Percentiles rank a stretch among this genome's conserved stretches.
Evolutionary conservation across 2,888 invertebrate species (phyloP).

Genomic region (Andrena trimmerana): DNA sequence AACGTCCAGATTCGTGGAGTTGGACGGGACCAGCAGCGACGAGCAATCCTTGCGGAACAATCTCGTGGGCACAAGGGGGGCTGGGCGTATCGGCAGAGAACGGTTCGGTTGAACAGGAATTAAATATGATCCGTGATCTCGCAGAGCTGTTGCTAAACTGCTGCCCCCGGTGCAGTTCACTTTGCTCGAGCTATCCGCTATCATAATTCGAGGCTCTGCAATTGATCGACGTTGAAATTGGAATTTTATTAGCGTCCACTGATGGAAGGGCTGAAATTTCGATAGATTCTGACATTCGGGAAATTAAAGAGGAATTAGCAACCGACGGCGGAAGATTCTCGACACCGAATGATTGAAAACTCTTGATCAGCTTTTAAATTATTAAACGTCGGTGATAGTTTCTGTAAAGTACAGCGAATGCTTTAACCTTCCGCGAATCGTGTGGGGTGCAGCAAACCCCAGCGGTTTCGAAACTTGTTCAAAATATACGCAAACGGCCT

Average conservation of each 20-base stretch:
- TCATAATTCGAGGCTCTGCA: constrained; percentile 64
- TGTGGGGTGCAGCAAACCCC: too few relatives aligned
- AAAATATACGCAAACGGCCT: too few relatives aligned
- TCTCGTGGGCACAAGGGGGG: constrained; percentile 73
- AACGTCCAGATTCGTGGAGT: constrained; percentile 14
- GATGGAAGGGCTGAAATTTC: background rate
- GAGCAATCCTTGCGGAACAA: constrained; percentile 45
- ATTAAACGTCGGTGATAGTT: too few relatives aligned
- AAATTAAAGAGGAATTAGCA: too few relatives aligned
- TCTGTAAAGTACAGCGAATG: too few relatives aligned
- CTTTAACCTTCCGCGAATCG: too few relatives aligned
- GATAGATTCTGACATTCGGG: background rate
- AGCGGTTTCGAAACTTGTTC: too few relatives aligned
- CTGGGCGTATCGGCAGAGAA: constrained; percentile 79
- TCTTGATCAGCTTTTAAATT: too few relatives aligned
- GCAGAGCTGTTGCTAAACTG: constrained; percentile 74
- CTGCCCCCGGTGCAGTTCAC: constrained; percentile 37
- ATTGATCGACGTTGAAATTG: background rate
- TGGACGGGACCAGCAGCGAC: constrained; percentile 36
- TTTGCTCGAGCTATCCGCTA: constrained; percentile 68
- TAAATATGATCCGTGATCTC: constrained; percentile 74
- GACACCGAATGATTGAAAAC: too few relatives aligned
- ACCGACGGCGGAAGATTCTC: too few relatives aligned
- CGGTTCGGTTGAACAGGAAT: constrained; percentile 81
- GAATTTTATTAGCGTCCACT: background rate